Percentiles rank a stretch among this genome's conserved stretches.
phyloP scores from a whole-genome alignment of 2,113 vertebrate species.

The Ctenodactylus gundi region DNA sequence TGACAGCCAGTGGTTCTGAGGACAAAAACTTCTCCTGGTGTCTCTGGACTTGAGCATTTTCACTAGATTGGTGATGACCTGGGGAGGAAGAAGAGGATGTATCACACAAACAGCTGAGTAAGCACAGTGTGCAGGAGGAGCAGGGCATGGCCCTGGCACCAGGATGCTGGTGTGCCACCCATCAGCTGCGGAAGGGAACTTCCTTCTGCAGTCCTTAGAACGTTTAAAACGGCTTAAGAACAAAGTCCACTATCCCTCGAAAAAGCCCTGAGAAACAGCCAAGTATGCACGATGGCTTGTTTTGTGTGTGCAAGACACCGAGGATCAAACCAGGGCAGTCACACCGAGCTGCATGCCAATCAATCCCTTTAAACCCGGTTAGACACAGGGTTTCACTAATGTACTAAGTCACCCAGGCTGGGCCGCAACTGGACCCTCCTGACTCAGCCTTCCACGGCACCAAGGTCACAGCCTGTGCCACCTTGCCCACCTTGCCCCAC shows the following conservation, averaged over 20 bases:
- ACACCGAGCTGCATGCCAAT: not conserved
- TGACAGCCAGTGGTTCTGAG: conserved; percentile 97
- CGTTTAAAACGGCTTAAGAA: not conserved
- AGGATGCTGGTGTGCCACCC: too few relatives aligned
- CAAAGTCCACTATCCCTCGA: not conserved
- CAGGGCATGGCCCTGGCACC: too few relatives aligned
- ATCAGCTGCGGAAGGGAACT: not conserved
- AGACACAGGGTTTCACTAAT: not conserved
- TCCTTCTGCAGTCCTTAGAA: not conserved
- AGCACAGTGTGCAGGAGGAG: too few relatives aligned
- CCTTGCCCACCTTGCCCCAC: too few relatives aligned
- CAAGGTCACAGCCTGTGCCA: too few relatives aligned
- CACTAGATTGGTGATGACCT: conserved; percentile 99
- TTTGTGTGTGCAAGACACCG: too few relatives aligned
- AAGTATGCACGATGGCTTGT: not conserved
- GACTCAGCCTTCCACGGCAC: too few relatives aligned
- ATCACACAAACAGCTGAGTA: not conserved
- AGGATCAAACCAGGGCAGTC: not conserved
- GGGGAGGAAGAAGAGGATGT: conserved; percentile 49
- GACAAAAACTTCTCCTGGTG: conserved; percentile 95
- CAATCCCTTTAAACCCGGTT: not conserved
- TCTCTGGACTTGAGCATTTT: conserved; percentile 99
- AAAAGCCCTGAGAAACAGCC: too few relatives aligned
- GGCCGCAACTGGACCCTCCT: not conserved
- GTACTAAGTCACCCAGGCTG: not conserved